Evolutionary conservation across 2,797 vertebrate species (phyloP).

Genomic region (Pristis pectinata): DNA sequence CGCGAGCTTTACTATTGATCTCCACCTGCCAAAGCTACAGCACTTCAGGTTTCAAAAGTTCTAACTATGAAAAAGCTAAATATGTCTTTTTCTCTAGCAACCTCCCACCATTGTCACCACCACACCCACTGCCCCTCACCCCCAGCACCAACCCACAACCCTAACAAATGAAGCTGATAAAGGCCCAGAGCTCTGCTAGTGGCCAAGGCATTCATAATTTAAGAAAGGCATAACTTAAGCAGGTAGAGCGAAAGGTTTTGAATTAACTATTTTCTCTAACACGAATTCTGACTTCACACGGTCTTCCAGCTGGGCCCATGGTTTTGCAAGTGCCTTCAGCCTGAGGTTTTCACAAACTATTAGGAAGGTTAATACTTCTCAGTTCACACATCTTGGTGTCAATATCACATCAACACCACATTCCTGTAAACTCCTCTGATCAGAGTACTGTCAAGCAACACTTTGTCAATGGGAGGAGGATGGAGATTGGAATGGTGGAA

Average conservation of each 20-base stretch:
- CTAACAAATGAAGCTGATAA: neutral
- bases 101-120: neutral
- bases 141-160: neutral
- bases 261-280: neutral
- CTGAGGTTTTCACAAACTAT: neutral
- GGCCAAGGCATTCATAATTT: neutral
- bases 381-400: neutral
- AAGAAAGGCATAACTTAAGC: neutral
- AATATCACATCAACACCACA: neutral
- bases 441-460: neutral
- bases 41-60: neutral
- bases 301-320: neutral
- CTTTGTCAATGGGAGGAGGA: neutral
- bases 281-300: neutral
- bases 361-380: neutral
- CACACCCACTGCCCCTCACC: neutral
- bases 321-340: neutral
- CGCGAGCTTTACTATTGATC: conserved; percentile 20
- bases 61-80: neutral
- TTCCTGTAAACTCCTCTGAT: neutral
- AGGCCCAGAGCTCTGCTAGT: neutral
- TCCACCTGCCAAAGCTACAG: conserved; percentile 24
- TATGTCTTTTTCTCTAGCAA: neutral
- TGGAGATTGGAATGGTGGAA: neutral
- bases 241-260: neutral